phyloP scores from a whole-genome alignment of 2,888 invertebrate genomes.

The Phrixothrix hirtus region DNA sequence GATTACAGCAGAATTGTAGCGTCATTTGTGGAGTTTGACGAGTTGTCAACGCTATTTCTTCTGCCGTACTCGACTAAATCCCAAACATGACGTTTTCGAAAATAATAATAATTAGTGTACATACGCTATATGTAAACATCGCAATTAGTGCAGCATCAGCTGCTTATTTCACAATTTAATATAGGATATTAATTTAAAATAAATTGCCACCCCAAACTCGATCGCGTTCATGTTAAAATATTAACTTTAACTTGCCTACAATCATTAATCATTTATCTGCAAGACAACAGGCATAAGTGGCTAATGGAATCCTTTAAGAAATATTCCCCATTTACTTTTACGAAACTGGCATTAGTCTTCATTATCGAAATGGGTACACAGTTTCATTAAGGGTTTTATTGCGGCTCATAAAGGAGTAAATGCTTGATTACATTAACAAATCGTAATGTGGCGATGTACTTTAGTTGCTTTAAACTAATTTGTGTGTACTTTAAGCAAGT shows the following conservation, averaged over 20 bases:
- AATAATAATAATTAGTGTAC: slow-evolving; percentile 12
- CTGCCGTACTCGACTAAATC: neutral
- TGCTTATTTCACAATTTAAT: slow-evolving; percentile 14
- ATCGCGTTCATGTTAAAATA: slow-evolving; percentile 17
- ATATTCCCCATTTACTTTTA: slow-evolving; percentile 1
- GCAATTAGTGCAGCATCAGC: slow-evolving; percentile 10
- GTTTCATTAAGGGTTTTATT: too few species aligned
- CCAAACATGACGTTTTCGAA: slow-evolving; percentile 2
- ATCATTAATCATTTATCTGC: slow-evolving; percentile 17
- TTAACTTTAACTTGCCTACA: slow-evolving; percentile 16
- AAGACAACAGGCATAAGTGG: slow-evolving; percentile 12
- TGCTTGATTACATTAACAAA: too few species aligned
- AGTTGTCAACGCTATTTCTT: slow-evolving; percentile 14
- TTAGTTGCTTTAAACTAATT: too few species aligned
- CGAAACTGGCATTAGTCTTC: slow-evolving; percentile 16
- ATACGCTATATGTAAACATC: slow-evolving; percentile 5
- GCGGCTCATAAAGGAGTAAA: too few species aligned
- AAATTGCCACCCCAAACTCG: slow-evolving; percentile 13
- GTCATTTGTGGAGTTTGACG: slow-evolving; percentile 23
- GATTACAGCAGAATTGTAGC: slow-evolving; percentile 22
- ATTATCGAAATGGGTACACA: slow-evolving; percentile 10
- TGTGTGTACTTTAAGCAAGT: too few species aligned
- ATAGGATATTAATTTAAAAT: slow-evolving; percentile 20
- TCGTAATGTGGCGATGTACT: too few species aligned
- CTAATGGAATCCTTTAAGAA: slow-evolving; percentile 15